A percentile compares a stretch with the other conserved stretches of the same genome.
Evolutionary conservation across 2,113 vertebrate genomes (phyloP).

Genomic region (Heterotilapia buettikoferi): DNA sequence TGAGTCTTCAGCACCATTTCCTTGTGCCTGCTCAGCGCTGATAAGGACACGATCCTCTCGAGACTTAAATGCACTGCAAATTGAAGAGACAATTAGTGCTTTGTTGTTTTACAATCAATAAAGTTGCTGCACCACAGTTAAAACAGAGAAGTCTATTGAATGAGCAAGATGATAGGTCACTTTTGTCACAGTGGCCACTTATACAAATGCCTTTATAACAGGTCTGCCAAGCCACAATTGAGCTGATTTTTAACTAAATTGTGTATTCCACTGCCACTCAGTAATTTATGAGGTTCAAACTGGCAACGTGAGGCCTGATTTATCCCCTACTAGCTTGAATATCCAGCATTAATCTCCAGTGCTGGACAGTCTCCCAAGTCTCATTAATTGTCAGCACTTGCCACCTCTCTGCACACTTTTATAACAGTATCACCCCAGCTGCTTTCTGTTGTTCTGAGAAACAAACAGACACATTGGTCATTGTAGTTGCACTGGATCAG

Average conservation of each 20-base stretch:
- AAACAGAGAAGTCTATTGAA: conserved; percentile 21
- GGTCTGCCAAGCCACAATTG: conserved; percentile 11
- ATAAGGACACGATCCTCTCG: conserved; percentile 51
- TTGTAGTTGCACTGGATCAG: neutral
- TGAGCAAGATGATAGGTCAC: conserved; percentile 24
- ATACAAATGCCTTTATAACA: neutral
- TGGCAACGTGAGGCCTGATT: conserved; percentile 9
- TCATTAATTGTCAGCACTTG: conserved; percentile 32
- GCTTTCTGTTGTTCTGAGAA: neutral
- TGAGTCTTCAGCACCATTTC: neutral
- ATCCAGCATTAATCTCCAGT: conserved; percentile 37
- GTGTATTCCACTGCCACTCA: neutral
- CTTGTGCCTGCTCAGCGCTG: conserved; percentile 45
- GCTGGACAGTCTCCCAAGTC: conserved; percentile 6
- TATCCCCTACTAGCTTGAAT: neutral
- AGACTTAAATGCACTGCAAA: conserved; percentile 51
- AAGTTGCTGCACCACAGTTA: conserved; percentile 30
- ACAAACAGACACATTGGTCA: conserved; percentile 19
- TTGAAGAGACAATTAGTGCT: conserved; percentile 60
- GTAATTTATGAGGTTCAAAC: conserved; percentile 14
- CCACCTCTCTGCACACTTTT: neutral
- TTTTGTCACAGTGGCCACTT: conserved; percentile 4
- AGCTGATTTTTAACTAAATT: neutral
- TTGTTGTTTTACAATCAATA: conserved; percentile 63
- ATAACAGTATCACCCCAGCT: neutral